Evolutionary conservation across 2,797 vertebrate genomes (phyloP).

Genomic region (Typhlichthys eigenmanni): DNA sequence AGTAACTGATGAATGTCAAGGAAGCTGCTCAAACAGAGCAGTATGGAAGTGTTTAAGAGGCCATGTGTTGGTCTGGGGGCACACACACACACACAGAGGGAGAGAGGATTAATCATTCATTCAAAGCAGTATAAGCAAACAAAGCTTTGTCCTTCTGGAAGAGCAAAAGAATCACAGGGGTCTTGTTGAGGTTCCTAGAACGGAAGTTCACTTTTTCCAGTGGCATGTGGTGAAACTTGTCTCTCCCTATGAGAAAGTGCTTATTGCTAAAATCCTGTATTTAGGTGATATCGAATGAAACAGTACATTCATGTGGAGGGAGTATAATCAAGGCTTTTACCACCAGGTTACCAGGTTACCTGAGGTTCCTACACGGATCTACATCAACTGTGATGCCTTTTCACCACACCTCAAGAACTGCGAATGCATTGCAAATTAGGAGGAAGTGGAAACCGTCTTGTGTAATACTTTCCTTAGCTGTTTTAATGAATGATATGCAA

Average conservation of each 20-base stretch:
- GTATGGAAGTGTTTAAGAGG: conserved; percentile 46
- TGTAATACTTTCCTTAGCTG: too few species aligned
- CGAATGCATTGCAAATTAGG: too few species aligned
- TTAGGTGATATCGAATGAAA: too few species aligned
- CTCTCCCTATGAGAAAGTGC: neutral
- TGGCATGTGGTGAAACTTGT: conserved; percentile 37
- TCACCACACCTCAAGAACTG: too few species aligned
- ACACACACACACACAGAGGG: conserved; percentile 7
- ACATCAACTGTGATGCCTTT: too few species aligned
- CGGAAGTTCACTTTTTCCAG: conserved; percentile 27
- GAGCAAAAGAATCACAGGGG: conserved; percentile 22
- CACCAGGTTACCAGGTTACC: too few species aligned
- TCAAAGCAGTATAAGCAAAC: conserved; percentile 58
- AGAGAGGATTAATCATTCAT: conserved; percentile 74
- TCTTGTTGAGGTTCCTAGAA: conserved; percentile 36
- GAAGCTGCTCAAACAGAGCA: conserved; percentile 59
- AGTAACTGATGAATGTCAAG: conserved; percentile 74
- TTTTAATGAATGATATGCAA: too few species aligned
- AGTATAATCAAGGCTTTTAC: too few species aligned
- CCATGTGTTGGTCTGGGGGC: conserved; percentile 13
- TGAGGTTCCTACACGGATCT: too few species aligned
- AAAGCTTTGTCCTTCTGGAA: conserved; percentile 38
- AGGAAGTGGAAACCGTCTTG: too few species aligned
- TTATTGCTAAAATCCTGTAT: too few species aligned
- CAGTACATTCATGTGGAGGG: too few species aligned